Evolutionary conservation across 2,113 vertebrate species (phyloP), one percentile per base, ranked within the genome.

Genomic region (Lepisosteus oculatus): DNA sequence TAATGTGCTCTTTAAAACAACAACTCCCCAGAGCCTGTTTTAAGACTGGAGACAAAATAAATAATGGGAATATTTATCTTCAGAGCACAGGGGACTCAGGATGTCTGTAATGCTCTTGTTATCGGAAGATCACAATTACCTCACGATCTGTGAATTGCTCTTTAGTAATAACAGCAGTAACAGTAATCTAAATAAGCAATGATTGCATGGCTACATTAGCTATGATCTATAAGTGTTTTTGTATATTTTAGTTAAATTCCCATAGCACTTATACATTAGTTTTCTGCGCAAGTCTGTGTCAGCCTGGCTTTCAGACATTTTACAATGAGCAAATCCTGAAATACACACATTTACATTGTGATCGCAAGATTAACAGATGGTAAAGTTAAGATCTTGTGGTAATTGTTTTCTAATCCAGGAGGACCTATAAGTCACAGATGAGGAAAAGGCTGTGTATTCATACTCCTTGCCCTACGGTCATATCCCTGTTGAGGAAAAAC

Each of bases 31-130:
- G 64, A 66, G 42, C 64, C 64, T 66, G 43, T 65, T 70, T 59
- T 62, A 70, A 15, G 63, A 54, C 62, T 74, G 54, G 66, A 86
- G 82, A 83, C 84, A 84, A 83, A 83, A 84, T 77, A 78, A 75
- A 79, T 76, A 76, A 68, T 56, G 72, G 57, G 65, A 9, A 70
- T 83, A 78, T 85, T 87, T 84, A 82, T 76, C 12, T 77, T 76
- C 12, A 74, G 47, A 65, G 68, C 77, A 43, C 44, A n/a, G 15
- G 81, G 80, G 83, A 85, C 75, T 80, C 67, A 3, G 70, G 72
- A 75, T 66, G 73, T 74, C 74, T 78, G 84, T 78, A 86, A 72
- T 65, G 65, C 65, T 5, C 56, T 63, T 70, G 74, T 69, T 67
- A 84, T 81, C 80, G 74, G 75, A 69, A 67, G 68, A 84, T 83